phyloP scores from a whole-genome alignment of 1,140 invertebrate species.

The Polyergus mexicanus region DNA sequence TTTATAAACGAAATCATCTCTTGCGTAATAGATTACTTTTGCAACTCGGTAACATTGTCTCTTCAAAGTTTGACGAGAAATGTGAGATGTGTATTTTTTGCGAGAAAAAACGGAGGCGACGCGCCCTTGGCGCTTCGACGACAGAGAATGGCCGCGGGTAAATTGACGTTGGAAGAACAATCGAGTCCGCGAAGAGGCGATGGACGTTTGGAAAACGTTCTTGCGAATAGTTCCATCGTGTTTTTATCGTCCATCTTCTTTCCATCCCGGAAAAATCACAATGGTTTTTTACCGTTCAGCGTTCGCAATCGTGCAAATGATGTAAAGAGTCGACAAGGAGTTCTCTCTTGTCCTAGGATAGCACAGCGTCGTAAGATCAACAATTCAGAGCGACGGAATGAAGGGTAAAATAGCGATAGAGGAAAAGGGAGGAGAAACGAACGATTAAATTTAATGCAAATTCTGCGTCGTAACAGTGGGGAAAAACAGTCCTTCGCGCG shows the following conservation, averaged over 20 bases:
- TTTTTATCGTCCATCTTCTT: slow-evolving; percentile 62
- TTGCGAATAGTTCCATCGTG: slow-evolving; percentile 18
- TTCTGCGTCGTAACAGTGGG: slow-evolving; percentile 26
- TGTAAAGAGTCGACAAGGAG: slow-evolving; percentile 46
- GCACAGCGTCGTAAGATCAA: neutral
- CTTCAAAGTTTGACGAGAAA: neutral
- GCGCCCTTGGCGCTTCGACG: slow-evolving; percentile 2
- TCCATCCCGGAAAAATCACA: slow-evolving; percentile 57
- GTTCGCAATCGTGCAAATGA: slow-evolving; percentile 25
- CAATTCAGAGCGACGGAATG: neutral
- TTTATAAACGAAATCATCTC: neutral
- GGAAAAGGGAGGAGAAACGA: slow-evolving; percentile 4
- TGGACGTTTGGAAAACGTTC: slow-evolving; percentile 59
- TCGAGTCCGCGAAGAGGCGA: slow-evolving; percentile 49
- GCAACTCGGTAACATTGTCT: neutral
- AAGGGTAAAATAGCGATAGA: neutral
- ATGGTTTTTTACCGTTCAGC: slow-evolving; percentile 27
- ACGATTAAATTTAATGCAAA: slow-evolving; percentile 54
- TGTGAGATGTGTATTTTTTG: slow-evolving; percentile 42
- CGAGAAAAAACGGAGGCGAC: neutral
- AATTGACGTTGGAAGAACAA: slow-evolving; percentile 67
- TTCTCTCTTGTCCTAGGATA: slow-evolving; percentile 26
- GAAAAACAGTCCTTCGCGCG: slow-evolving; percentile 32
- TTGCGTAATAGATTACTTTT: slow-evolving; percentile 12
- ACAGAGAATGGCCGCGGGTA: slow-evolving; percentile 30